phyloP scores from a whole-genome alignment of 2,113 vertebrate genomes.

The Spea multiplicata region DNA sequence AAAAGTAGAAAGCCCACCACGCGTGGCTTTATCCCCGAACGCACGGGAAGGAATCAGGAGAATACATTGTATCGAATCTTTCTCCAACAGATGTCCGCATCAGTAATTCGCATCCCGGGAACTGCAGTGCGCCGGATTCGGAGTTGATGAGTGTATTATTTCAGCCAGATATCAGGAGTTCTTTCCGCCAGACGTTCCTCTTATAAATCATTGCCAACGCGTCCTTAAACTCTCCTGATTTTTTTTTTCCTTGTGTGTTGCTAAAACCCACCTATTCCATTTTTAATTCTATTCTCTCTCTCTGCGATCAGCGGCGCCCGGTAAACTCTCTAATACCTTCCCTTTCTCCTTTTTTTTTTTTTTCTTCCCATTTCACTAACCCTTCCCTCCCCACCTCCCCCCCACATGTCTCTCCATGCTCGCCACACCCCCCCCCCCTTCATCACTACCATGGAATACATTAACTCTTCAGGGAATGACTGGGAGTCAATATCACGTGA shows the following conservation, averaged over 20 bases:
- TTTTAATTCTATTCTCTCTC: neutral
- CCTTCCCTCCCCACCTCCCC: slow-evolving; percentile 29
- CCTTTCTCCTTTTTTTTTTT: slow-evolving; percentile 31
- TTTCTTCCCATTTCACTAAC: neutral
- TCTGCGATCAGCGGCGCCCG: slow-evolving; percentile 6
- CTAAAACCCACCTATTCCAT: slow-evolving; percentile 1
- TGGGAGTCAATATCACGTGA: slow-evolving; percentile 20
- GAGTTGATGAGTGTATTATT: slow-evolving; percentile 11
- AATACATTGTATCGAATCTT: slow-evolving; percentile 43
- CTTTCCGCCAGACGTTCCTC: neutral
- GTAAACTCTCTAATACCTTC: slow-evolving; percentile 39
- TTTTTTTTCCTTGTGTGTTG: neutral
- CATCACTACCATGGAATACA: neutral
- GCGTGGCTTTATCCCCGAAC: neutral
- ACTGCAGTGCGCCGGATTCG: neutral
- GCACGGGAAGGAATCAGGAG: slow-evolving; percentile 26
- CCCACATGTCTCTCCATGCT: neutral
- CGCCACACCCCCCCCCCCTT: slow-evolving; percentile 1
- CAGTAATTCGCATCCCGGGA: neutral
- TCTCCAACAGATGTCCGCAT: neutral
- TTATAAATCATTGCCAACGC: neutral
- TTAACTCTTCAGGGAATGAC: slow-evolving; percentile 23
- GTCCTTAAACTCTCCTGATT: neutral
- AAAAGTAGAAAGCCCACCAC: no score
- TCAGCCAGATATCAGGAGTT: neutral